Base-by-base conservation (phyloP, 2,797 vertebrate genomes). In the Urocyon cinereoargenteus region DNA sequence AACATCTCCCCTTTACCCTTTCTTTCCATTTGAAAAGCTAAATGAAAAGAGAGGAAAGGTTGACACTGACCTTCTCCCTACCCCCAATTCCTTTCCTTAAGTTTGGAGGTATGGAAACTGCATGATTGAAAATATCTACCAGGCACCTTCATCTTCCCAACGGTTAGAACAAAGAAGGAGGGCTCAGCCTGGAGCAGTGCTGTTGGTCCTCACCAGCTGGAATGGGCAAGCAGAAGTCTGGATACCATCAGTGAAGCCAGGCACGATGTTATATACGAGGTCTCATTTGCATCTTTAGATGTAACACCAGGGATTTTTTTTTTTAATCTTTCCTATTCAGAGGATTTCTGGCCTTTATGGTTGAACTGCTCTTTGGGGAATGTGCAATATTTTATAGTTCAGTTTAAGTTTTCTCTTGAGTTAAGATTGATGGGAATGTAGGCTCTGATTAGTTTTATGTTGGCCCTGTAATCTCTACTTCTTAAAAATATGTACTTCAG, bases 21-120 rank as follows among this genome's bases (percentile, higher is more conserved):
- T 59, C 49, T 95, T 89, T 84, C 49, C 85, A 75, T 93, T 83
- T 97, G 88, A 97, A 96, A 96, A 86, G 78, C 87, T 95, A 19
- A 95, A 96, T 90, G 49, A 94, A 75, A 34, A 6, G 2, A 61
- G 73, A 96, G 68, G 86, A 82, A 89, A 94, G 45, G 73, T 89
- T 96, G 40, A 28, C 22, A 40, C 85, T 87, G 73, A 93, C 90
- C 91, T 94, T 88, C 66, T 53, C 14, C 9, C 66, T 55, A 26
- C 14, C 28, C 31, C 36, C 26, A 64, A 34, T 92, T 81, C 61
- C 57, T 94, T 87, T 95, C 55, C 45, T 78, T 40, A 87, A 49
- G 34, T 79, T 94, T 93, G 82, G 57, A 90, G 66, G 85, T 83
- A 84, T 96, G 24, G 68, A 95, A 93, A 53, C 64, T 85, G 93